Percentiles rank a stretch among this genome's conserved stretches.
phyloP scores from a whole-genome alignment of 2,797 vertebrate species.

The Acropternis orthonyx region DNA sequence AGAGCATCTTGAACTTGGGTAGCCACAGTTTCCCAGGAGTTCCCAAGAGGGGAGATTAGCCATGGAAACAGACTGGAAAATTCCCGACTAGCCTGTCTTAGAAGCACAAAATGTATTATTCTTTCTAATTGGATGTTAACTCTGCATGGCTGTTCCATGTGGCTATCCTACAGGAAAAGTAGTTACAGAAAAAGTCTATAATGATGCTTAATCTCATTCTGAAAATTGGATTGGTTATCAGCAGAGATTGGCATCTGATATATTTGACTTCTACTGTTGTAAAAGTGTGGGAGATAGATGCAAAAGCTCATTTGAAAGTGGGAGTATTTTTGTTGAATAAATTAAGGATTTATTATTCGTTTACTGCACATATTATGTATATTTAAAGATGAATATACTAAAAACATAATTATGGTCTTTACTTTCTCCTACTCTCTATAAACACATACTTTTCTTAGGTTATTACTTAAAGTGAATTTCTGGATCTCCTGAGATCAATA shows the following conservation, averaged over 20 bases:
- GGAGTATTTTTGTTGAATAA: neutral
- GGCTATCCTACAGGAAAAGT: neutral
- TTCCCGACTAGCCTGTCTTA: neutral
- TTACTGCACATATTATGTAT: neutral
- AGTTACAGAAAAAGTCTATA: neutral
- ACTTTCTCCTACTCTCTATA: neutral
- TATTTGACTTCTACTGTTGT: neutral
- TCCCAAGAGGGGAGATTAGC: neutral
- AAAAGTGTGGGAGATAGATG: too few species aligned
- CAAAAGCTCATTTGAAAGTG: neutral
- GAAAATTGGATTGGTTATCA: neutral
- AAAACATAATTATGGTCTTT: neutral
- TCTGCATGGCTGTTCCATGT: neutral
- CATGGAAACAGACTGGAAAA: neutral
- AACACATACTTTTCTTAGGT: neutral
- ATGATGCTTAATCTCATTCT: neutral
- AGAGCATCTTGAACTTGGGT: neutral
- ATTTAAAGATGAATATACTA: neutral
- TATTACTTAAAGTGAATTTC: neutral
- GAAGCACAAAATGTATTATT: neutral
- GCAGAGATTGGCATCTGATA: neutral
- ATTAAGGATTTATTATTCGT: neutral
- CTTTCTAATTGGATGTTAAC: neutral
- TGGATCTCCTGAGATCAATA: neutral
- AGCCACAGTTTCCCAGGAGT: neutral